Conservation (phyloP, 2,797 vertebrate species). For the Anguilla obscura region DNA sequence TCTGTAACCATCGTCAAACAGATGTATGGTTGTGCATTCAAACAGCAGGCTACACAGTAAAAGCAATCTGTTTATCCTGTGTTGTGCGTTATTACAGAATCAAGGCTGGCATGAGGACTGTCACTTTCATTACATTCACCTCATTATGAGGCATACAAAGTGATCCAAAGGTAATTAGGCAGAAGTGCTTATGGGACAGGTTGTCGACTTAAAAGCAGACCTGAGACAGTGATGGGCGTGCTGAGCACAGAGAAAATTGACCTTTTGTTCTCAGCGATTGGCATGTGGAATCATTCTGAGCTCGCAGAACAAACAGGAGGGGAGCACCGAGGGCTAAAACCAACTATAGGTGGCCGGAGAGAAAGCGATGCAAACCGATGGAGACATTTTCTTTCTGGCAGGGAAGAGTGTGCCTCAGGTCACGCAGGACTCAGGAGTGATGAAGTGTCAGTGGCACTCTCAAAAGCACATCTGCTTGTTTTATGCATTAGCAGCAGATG, state of each 20-base stretch:
- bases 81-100: neutral
- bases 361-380: neutral
- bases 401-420: neutral
- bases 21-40: neutral
- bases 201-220: neutral
- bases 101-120: neutral
- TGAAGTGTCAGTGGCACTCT: neutral
- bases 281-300: neutral
- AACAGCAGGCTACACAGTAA: neutral
- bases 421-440: neutral
- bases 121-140: neutral
- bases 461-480: conserved; percentile 16
- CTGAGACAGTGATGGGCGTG: neutral
- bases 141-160: neutral
- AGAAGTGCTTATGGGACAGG: neutral
- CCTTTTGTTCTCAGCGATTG: neutral
- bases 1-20: neutral
- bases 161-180: neutral
- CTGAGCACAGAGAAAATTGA: neutral
- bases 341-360: neutral
- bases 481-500: neutral
- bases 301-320: conserved; percentile 3
- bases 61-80: conserved; percentile 2
- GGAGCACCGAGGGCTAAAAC: neutral
- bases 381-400: neutral